Conservation (phyloP, 2,797 vertebrate species). For the Todus mexicanus region DNA sequence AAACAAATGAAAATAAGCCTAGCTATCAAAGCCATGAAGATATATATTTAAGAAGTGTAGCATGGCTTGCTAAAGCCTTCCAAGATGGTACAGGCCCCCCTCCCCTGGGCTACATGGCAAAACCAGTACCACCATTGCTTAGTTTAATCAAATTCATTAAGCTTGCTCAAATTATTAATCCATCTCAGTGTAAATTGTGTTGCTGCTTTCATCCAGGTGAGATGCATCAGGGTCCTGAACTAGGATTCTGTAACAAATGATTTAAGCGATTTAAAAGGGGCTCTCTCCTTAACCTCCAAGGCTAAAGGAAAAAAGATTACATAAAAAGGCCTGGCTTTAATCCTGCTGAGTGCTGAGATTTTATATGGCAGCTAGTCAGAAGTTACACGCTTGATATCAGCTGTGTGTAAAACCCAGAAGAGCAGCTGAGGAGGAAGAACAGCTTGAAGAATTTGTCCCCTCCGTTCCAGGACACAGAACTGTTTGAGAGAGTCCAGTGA, state of each 20-base stretch:
- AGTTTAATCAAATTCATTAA: neutral
- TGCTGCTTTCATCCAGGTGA: neutral
- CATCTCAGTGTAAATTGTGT: neutral
- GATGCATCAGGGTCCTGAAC: neutral
- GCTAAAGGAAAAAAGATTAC: neutral
- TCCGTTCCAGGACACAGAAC: too few species aligned
- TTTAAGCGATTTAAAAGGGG: neutral
- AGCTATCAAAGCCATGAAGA: neutral
- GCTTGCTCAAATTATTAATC: neutral
- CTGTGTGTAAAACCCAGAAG: rapidly evolving
- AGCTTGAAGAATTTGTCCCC: rapidly evolving
- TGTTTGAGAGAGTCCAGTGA: too few species aligned
- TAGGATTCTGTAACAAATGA: neutral
- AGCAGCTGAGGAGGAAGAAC: neutral
- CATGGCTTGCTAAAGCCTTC: neutral
- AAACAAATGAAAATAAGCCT: neutral
- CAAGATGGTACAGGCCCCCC: neutral
- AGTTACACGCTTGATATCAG: rapidly evolving
- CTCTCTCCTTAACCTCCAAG: neutral
- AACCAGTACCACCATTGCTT: neutral
- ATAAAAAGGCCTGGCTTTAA: neutral
- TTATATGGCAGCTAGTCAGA: neutral
- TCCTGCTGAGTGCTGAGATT: neutral
- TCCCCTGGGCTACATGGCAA: neutral
- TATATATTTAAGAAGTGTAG: neutral